Evolutionary conservation across 1,140 invertebrate genomes (phyloP).

Genomic region (Halictus rubicundus): DNA sequence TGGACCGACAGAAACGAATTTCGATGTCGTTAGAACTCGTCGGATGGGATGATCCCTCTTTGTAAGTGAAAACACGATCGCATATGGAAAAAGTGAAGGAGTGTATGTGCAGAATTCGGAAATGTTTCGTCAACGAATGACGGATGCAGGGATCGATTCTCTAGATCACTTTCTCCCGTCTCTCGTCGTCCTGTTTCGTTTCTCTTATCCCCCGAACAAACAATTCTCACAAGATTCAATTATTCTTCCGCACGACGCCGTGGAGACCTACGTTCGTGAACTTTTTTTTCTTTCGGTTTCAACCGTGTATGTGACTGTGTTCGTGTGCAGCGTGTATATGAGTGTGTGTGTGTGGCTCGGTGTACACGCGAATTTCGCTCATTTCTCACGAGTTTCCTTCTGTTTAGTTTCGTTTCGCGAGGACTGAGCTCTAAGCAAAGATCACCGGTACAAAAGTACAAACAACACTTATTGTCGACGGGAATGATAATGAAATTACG

Average conservation of each 20-base stretch:
- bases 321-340: not conserved
- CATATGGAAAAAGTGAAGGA: constrained; percentile 52
- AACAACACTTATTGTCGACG: constrained; percentile 73
- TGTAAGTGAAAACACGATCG: constrained; percentile 64
- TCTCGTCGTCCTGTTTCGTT: not conserved
- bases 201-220: not conserved
- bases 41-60: constrained; percentile 48
- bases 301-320: not conserved
- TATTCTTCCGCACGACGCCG: constrained; percentile 47
- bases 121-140: constrained; percentile 53
- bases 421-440: constrained; percentile 62
- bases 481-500: constrained; percentile 64
- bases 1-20: not conserved
- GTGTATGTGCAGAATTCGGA: constrained; percentile 64
- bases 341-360: constrained; percentile 4
- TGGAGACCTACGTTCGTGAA: constrained; percentile 49
- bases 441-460: constrained; percentile 70
- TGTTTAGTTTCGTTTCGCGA: not conserved
- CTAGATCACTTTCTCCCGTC: not conserved
- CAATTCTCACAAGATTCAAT: constrained; percentile 19
- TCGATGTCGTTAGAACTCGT: constrained; percentile 46
- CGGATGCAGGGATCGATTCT: constrained; percentile 33
- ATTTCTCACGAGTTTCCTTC: not conserved
- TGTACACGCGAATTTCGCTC: not conserved
- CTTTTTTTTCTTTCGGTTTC: not conserved